phyloP scores from a whole-genome alignment of 1,140 invertebrate genomes.

The Oedothorax gibbosus region DNA sequence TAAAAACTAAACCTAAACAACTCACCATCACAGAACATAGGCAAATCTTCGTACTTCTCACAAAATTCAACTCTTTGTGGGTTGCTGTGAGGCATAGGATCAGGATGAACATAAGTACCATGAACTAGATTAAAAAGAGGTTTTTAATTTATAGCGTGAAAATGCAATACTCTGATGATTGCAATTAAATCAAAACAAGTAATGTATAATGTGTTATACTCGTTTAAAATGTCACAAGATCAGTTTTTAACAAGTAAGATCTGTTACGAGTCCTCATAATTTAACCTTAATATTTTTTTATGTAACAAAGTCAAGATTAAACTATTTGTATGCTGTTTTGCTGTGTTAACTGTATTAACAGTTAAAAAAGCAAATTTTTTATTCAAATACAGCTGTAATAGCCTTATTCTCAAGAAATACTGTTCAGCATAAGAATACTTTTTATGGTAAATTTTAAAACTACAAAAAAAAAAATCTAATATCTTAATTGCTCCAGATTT shows the following conservation, averaged over 20 bases:
- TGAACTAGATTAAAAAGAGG: conserved; percentile 65
- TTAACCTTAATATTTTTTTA: neutral
- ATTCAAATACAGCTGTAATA: too few species aligned
- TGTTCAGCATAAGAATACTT: too few species aligned
- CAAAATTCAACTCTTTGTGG: conserved; percentile 69
- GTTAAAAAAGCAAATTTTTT: too few species aligned
- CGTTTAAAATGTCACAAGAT: neutral
- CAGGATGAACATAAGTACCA: conserved; percentile 67
- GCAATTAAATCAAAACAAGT: neutral
- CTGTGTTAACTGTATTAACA: too few species aligned
- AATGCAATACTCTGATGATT: neutral
- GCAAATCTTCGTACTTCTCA: conserved; percentile 69
- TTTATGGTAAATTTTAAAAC: too few species aligned
- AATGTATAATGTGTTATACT: neutral
- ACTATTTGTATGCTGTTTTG: too few species aligned
- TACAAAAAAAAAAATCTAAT: too few species aligned
- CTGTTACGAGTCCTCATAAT: neutral
- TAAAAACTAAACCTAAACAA: conserved; percentile 35
- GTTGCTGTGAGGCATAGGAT: conserved; percentile 69
- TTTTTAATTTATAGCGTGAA: neutral
- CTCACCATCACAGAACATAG: conserved; percentile 70
- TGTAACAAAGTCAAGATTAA: too few species aligned
- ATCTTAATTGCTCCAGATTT: too few species aligned
- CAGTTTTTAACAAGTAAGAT: neutral
- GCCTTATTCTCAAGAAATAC: too few species aligned